A percentile compares a stretch with the other conserved stretches of the same genome.
These are phyloP conservation scores for Orchestes rusci DNA, from an alignment of 2,888 invertebrate genomes.

Conservation along the genomic window DNA sequence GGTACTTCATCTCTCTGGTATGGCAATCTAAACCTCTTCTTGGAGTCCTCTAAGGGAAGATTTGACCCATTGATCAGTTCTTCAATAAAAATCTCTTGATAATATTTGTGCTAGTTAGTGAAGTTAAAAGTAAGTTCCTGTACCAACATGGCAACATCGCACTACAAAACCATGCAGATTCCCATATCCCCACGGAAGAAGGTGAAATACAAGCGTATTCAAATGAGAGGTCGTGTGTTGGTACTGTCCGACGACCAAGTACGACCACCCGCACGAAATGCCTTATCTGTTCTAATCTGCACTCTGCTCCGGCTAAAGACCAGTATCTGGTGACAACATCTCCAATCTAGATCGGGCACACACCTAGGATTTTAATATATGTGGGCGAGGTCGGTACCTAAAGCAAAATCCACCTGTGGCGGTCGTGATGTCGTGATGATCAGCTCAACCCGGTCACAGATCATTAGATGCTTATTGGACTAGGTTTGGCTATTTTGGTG, in stretches of 20 bases:
- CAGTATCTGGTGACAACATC: slow-evolving; percentile 46
- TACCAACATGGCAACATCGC: slow-evolving; percentile 9
- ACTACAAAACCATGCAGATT: slow-evolving; percentile 34
- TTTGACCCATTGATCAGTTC: no score
- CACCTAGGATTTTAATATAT: slow-evolving; percentile 41
- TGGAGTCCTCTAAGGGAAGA: no score
- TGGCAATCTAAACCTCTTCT: no score
- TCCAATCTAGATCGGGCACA: slow-evolving; percentile 45
- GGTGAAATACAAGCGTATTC: slow-evolving; percentile 43
- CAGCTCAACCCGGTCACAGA: slow-evolving; percentile 12
- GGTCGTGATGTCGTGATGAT: slow-evolving; percentile 17
- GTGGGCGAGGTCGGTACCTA: slow-evolving; percentile 31
- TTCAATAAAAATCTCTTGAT: no score
- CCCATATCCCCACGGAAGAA: slow-evolving; percentile 26
- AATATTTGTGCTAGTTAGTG: no score
- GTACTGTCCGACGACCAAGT: slow-evolving; percentile 25
- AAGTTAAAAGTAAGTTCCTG: neutral
- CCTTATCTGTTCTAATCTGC: slow-evolving; percentile 40
- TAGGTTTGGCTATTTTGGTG: no score
- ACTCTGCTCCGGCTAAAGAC: slow-evolving; percentile 28
- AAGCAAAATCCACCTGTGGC: slow-evolving; percentile 22
- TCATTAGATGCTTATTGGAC: slow-evolving; percentile 22
- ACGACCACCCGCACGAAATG: slow-evolving; percentile 40
- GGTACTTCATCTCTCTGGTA: no score
- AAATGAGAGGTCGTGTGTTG: slow-evolving; percentile 42